Evolutionary conservation across 2,113 vertebrate species (phyloP), one percentile per base, ranked within the genome.

Genomic region (Actinemys pallida): DNA sequence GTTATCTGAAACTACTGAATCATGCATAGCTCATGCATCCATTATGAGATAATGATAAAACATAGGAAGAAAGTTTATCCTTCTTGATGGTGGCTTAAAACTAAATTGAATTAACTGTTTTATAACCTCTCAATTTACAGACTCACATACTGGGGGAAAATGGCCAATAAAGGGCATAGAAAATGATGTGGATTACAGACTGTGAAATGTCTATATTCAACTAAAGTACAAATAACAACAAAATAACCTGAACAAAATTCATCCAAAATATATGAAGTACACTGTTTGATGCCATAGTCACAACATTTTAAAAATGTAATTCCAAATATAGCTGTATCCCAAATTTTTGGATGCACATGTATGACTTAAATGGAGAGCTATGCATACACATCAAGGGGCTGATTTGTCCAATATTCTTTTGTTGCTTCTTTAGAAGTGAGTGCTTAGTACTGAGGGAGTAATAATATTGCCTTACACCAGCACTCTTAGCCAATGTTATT

Each of bases 1-100:
- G 94, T 96, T 92, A 95, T 91, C 42, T 81, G 54, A 92, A 81
- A 83, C 92, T 91, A 31, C 59, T 62, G 27, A 59, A 25, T 27
- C 10, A 59, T 59, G 27, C 83, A 92, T 88, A 90, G 5, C 56
- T 93, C 72, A 86, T 54, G 25, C 19, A 25, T 27, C 86, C 4
- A 2, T 91, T 95, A 88, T 86, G 25, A 78, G 87, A 45, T 89
- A 95, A 81, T 49, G 22, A 88, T 84, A 85, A 82, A 42, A 88
- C 31, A 92, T 62, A 31, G 29, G 13, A 62, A 62, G 72, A 62
- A 69, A 93, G 9, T 10, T 17, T 78, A 84, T 84, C 11, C 3
- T 90, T 95, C 93, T 69, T 62, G 0, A 1, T 42, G 87, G 52
- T 62, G 81, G 29, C 1, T 92, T 69, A 88, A 94, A 86, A 97